Percentiles rank a stretch among this genome's conserved stretches.
These are phyloP conservation scores for Lasioglossum zephyrum DNA, from an alignment of 2,888 invertebrate genomes.

Conservation along the genomic window DNA sequence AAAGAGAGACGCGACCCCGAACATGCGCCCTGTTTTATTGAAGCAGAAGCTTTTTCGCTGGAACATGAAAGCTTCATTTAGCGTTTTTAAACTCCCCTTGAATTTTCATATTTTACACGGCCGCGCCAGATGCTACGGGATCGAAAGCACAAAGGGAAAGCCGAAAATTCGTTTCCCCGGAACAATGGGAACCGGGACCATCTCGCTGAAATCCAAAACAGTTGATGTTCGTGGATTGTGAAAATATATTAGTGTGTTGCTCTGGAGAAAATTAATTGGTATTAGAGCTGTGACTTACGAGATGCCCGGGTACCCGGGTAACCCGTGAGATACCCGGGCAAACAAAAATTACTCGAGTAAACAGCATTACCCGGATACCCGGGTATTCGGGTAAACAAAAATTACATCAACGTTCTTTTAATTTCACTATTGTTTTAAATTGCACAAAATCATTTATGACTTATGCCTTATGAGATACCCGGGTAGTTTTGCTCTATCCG, in stretches of 20 bases:
- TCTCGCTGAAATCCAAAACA: neutral
- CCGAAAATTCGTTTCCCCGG: neutral
- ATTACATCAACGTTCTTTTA: too few species aligned
- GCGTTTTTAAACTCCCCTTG: constrained; percentile 2
- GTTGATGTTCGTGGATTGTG: neutral
- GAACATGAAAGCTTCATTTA: constrained; percentile 9
- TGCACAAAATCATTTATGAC: too few species aligned
- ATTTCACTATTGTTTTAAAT: too few species aligned
- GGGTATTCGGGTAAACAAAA: too few species aligned
- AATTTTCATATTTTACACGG: constrained; percentile 7
- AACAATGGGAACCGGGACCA: neutral
- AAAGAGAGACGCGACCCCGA: neutral
- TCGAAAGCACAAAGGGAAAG: neutral
- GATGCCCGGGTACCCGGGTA: too few species aligned
- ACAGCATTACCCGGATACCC: too few species aligned
- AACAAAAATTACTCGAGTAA: too few species aligned
- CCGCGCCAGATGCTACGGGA: neutral
- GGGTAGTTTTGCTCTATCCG: too few species aligned
- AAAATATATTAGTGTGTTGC: neutral
- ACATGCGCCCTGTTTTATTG: neutral
- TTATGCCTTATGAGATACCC: too few species aligned
- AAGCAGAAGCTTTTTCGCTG: neutral
- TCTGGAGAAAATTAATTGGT: neutral
- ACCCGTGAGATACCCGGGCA: too few species aligned
- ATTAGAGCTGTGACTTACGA: too few species aligned